phyloP scores from a whole-genome alignment of 2,888 invertebrate species.

The Macrophya alboannulata region DNA sequence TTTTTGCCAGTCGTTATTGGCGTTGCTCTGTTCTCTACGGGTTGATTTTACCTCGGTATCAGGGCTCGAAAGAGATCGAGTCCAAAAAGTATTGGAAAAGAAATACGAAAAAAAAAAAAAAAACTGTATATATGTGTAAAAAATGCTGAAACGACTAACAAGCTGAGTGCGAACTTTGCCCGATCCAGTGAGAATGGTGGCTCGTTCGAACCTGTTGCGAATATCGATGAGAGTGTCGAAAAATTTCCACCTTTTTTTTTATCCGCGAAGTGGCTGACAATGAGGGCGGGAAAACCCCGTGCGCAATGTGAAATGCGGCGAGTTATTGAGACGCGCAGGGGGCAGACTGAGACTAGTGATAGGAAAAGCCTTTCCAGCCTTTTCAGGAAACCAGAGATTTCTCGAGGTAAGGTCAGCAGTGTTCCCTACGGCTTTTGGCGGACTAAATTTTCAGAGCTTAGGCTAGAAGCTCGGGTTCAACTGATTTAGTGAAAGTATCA shows the following conservation, averaged over 20 bases:
- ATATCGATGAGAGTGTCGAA: slow-evolving; percentile 47
- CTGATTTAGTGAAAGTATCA: slow-evolving; percentile 12
- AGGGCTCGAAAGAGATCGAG: background rate
- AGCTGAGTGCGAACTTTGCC: slow-evolving; percentile 19
- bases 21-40: background rate
- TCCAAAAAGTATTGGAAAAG: background rate
- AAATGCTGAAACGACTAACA: slow-evolving; percentile 39
- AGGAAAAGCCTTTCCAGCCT: slow-evolving; percentile 40
- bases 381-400: slow-evolving; percentile 17
- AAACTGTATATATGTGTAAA: background rate
- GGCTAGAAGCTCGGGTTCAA: background rate
- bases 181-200: background rate
- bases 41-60: background rate
- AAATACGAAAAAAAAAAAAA: background rate
- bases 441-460: slow-evolving; percentile 35
- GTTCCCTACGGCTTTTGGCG: background rate
- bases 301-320: background rate
- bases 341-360: slow-evolving; percentile 16
- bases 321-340: slow-evolving; percentile 22
- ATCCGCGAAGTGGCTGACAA: background rate
- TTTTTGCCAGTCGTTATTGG: background rate
- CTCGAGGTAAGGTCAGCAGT: slow-evolving; percentile 22
- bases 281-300: slow-evolving; percentile 20
- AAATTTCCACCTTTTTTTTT: background rate
- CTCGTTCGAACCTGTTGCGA: slow-evolving; percentile 50